Base-by-base conservation (phyloP, 2,113 vertebrate species). In the Furnarius figulus region DNA sequence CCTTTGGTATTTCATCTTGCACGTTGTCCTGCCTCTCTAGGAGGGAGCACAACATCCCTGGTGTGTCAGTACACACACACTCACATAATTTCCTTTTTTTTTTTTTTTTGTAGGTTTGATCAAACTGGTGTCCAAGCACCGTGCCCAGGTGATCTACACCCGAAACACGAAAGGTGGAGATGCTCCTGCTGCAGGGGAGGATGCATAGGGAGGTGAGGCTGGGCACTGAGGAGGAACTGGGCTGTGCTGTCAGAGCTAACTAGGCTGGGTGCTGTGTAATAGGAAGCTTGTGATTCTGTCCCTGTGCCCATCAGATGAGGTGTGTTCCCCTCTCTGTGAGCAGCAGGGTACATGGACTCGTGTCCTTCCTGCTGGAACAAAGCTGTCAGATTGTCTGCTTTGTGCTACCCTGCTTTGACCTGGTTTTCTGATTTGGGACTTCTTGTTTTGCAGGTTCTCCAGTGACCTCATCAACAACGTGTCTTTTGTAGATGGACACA, bases 81-180 rank as follows among this genome's bases (percentile, higher is more conserved):
- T 78, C n/a, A 25, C 0, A 3, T 11, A 14, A 17, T 2, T 35
- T 44, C 24, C 53, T 10, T 31, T 83, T 16, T 21, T 20, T 25
- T 33, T n/a, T n/a, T 22, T 20, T 46, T 42, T 42, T 42, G 40
- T 42, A 99, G 99, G 99, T 61, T 98, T 99, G 98, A 99, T 99
- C 97, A 99, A 99, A 65, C 97, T 99, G 75, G 99, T 99, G 90
- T 99, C 99, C 85, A 99, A 99, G 96, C 99, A 99, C 97, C 98
- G 99, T 98, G 99, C 99, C 31, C 99, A 99, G 70, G 98, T 99
- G 56, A 99, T 99, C 92, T 99, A 99, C 95, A 99, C 99, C 22
- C 98, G 99, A 40, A 99, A 99, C 98, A 99, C 99, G 8, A 99
- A 99, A 97, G 99, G 99, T 7, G 99, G 99, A 14, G 99, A 99